Conservation (phyloP, 2,888 invertebrate species). For the Adela reaumurella region DNA sequence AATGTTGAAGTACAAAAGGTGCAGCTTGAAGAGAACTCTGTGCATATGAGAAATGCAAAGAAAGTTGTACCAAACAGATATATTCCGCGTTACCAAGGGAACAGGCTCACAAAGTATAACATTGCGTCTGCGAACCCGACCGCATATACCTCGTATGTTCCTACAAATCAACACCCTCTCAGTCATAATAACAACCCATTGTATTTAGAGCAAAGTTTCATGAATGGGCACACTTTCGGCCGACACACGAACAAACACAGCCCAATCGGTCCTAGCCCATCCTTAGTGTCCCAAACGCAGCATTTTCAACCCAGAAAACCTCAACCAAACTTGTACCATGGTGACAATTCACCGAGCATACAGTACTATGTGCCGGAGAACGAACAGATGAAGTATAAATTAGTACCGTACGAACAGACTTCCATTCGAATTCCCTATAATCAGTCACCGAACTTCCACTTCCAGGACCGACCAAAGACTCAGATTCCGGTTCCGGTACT, state of each 20-base stretch:
- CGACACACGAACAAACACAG: constrained; percentile 4
- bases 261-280: constrained; percentile 1
- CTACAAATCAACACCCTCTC: constrained; percentile 21
- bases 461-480: constrained; percentile 23
- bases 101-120: constrained; percentile 42
- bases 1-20: constrained; percentile 42
- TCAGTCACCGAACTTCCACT: constrained; percentile 4
- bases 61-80: constrained; percentile 30
- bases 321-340: constrained; percentile 25
- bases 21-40: constrained; percentile 28
- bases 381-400: constrained; percentile 37
- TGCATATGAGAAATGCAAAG: constrained; percentile 26
- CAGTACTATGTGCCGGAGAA: constrained; percentile 38
- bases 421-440: constrained; percentile 22
- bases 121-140: constrained; percentile 45
- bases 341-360: constrained; percentile 25
- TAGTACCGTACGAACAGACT: constrained; percentile 49
- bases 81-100: constrained; percentile 46
- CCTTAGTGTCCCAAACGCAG: constrained; percentile 6
- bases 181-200: constrained; percentile 29
- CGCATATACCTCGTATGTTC: constrained; percentile 17
- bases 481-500: constrained; percentile 22
- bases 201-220: constrained; percentile 18
- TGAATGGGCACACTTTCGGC: background rate
- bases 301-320: constrained; percentile 23